Evolutionary conservation across 1,140 invertebrate genomes (phyloP).

Genomic region (Plectrocnemia conspersa): DNA sequence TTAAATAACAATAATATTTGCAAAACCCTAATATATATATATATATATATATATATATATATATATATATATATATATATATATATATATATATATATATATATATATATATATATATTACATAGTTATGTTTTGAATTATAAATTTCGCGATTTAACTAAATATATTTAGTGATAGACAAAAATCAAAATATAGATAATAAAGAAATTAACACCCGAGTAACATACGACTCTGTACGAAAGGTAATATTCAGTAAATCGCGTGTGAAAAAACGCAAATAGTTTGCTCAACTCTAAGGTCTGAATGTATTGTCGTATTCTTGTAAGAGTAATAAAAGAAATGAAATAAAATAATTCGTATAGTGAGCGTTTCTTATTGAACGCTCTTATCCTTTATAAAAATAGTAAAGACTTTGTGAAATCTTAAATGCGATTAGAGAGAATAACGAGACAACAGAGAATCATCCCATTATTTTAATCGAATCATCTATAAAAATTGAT

Average conservation of each 20-base stretch:
- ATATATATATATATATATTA: constrained; percentile 5
- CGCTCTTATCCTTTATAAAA: constrained; percentile 4
- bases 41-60: constrained; percentile 5
- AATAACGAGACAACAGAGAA: not conserved
- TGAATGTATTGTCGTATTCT: constrained; percentile 12
- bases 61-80: constrained; percentile 11
- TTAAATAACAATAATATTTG: too few relatives aligned
- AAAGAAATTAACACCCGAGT: not conserved
- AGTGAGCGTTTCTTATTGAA: constrained; percentile 14
- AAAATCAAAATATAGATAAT: not conserved
- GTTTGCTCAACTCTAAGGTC: constrained; percentile 22
- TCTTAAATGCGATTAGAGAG: too few relatives aligned
- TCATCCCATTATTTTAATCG: not conserved
- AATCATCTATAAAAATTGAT: not conserved
- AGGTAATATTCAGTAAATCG: too few relatives aligned
- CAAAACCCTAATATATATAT: constrained; percentile 6
- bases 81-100: constrained; percentile 8
- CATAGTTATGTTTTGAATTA: not conserved
- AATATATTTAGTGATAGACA: not conserved
- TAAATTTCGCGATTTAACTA: not conserved
- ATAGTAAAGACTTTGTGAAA: not conserved
- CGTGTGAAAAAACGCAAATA: too few relatives aligned
- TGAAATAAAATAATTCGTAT: too few relatives aligned
- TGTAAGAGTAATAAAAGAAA: constrained; percentile 3
- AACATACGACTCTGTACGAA: too few relatives aligned